A percentile compares a stretch with the other conserved stretches of the same genome.
phyloP scores from a whole-genome alignment of 2,888 invertebrate genomes.

The Drosophila tanythrix region DNA sequence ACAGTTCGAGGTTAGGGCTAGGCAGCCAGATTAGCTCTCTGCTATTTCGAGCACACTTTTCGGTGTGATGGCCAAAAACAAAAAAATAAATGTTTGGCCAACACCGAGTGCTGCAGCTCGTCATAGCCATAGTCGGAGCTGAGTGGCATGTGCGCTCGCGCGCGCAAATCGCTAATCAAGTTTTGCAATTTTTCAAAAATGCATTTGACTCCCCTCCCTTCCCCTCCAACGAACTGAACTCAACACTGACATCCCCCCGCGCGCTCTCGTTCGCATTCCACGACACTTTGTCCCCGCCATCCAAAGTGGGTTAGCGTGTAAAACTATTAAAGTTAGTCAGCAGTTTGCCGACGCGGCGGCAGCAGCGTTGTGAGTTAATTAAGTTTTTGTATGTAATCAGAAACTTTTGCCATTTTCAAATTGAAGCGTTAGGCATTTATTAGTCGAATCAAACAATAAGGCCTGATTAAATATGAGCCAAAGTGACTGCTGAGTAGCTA shows the following conservation, averaged over 20 bases:
- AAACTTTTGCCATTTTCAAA: constrained; percentile 50
- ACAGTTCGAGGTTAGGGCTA: constrained; percentile 35
- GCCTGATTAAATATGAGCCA: constrained; percentile 51
- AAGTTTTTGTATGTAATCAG: constrained; percentile 59
- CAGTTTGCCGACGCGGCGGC: constrained; percentile 29
- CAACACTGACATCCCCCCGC: constrained; percentile 2
- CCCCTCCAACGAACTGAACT: neutral
- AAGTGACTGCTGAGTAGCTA: constrained; percentile 36
- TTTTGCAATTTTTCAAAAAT: constrained; percentile 68
- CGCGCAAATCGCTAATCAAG: constrained; percentile 70
- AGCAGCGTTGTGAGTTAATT: constrained; percentile 41
- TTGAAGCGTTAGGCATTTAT: constrained; percentile 58
- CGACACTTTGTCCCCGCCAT: constrained; percentile 29
- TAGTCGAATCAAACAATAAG: constrained; percentile 59
- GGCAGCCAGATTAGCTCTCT: constrained; percentile 53
- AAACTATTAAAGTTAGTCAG: constrained; percentile 65
- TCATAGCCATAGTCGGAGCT: constrained; percentile 41
- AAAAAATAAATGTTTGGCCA: constrained; percentile 25
- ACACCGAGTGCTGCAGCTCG: constrained; percentile 29
- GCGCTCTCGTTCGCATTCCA: constrained; percentile 4
- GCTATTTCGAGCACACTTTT: constrained; percentile 42
- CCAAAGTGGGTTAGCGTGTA: constrained; percentile 65
- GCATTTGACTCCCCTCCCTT: constrained; percentile 40
- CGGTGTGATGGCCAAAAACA: constrained; percentile 2
- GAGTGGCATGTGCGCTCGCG: constrained; percentile 45